Percentiles rank a stretch among this genome's conserved stretches.
Conservation (phyloP, 1,140 invertebrate genomes). For the Caenorhabditis latens region DNA sequence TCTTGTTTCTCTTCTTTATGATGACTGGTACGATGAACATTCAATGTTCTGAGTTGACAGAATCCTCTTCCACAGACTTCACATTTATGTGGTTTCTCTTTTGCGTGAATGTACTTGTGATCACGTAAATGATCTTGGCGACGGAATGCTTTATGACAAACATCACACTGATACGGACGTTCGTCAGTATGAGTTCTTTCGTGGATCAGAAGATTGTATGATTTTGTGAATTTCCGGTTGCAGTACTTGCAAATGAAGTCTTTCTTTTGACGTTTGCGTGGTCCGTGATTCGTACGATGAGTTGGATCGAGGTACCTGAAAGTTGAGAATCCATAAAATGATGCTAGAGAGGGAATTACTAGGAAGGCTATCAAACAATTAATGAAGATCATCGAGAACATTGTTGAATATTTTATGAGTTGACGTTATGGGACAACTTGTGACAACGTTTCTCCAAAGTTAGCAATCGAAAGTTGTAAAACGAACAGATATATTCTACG, state of each 20-base stretch:
- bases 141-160: slow-evolving; percentile 95
- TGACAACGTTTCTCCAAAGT: no score
- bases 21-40: slow-evolving; percentile 1
- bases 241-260: slow-evolving; percentile 98
- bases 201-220: slow-evolving; percentile 96
- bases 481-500: no score
- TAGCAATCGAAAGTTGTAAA: no score
- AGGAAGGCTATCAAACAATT: no score
- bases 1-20: not conserved
- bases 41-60: slow-evolving; percentile 90
- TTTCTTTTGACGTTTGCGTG: slow-evolving; percentile 85
- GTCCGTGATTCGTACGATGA: not conserved
- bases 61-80: slow-evolving; percentile 94
- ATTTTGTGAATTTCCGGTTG: slow-evolving; percentile 95
- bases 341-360: not conserved
- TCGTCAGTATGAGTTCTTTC: slow-evolving; percentile 95
- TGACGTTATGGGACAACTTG: no score
- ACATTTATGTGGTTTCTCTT: slow-evolving; percentile 95
- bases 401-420: no score
- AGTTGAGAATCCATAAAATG: not conserved
- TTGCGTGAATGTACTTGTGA: slow-evolving; percentile 86
- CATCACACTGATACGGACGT: slow-evolving; percentile 95
- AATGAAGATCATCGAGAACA: no score
- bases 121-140: slow-evolving; percentile 83
- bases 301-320: slow-evolving; percentile 21